Percentiles rank a stretch among this genome's conserved stretches.
Evolutionary conservation across 1,140 invertebrate genomes (phyloP).

Genomic region (Ectropis grisescens): DNA sequence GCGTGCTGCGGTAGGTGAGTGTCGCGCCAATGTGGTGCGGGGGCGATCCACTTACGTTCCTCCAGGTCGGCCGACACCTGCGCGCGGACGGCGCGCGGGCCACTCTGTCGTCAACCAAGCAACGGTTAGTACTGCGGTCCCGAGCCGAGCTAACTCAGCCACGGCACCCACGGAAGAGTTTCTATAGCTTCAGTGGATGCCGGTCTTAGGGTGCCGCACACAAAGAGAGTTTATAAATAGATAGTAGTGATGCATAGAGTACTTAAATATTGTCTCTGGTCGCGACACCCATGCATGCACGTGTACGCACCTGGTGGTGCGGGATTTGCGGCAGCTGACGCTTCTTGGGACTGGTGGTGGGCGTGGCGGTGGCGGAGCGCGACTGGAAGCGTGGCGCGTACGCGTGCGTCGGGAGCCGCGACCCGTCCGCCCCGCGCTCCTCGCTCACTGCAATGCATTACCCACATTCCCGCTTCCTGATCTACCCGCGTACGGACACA

Average conservation of each 20-base stretch:
- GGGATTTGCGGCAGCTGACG: constrained; percentile 93
- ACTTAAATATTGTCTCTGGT: too few relatives aligned
- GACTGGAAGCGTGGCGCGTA: constrained; percentile 79
- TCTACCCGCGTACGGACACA: constrained; percentile 2
- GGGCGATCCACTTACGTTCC: constrained; percentile 78
- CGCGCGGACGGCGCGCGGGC: constrained; percentile 77
- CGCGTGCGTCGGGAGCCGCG: constrained; percentile 61
- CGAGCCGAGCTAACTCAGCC: too few relatives aligned
- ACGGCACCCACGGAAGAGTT: too few relatives aligned
- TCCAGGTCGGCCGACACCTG: constrained; percentile 86
- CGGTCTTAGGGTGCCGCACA: too few relatives aligned
- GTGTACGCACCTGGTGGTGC: constrained; percentile 34
- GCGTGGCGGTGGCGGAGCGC: constrained; percentile 91
- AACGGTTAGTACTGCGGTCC: too few relatives aligned
- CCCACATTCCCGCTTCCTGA: constrained; percentile 6
- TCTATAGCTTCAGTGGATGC: too few relatives aligned
- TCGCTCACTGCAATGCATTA: constrained; percentile 38
- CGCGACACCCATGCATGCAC: too few relatives aligned
- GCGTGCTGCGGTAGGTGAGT: constrained; percentile 79
- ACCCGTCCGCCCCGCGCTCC: constrained; percentile 38
- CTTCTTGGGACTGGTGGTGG: constrained; percentile 95
- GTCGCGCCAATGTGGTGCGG: constrained; percentile 69
- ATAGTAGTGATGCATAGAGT: constrained; percentile 1
- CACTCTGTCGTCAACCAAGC: constrained; percentile 63
- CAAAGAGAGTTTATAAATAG: too few relatives aligned